These are phyloP conservation scores for Mythimna pallens DNA, from an alignment of 2,888 invertebrate species.

Conservation along the genomic window DNA sequence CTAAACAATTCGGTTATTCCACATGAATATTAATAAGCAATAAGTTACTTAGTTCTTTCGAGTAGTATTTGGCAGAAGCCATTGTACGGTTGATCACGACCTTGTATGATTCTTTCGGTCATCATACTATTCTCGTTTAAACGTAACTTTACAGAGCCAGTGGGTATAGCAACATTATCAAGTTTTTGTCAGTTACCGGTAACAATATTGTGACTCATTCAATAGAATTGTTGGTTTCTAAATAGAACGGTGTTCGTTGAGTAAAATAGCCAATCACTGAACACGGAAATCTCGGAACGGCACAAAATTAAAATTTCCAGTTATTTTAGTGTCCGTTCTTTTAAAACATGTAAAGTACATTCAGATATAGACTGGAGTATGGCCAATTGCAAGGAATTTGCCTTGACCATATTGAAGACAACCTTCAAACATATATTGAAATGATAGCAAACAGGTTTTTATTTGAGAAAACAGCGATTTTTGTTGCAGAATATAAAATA, in stretches of 20 bases:
- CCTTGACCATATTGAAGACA: conserved; percentile 84
- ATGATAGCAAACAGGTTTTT: conserved; percentile 78
- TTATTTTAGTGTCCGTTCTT: conserved; percentile 70
- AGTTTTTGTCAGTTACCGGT: conserved; percentile 79
- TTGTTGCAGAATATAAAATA: conserved; percentile 29
- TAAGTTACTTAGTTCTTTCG: conserved; percentile 65
- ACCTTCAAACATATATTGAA: conserved; percentile 80
- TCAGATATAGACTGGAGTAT: conserved; percentile 72
- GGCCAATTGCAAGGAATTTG: conserved; percentile 77
- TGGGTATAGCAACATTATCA: conserved; percentile 69
- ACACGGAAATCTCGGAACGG: conserved; percentile 70
- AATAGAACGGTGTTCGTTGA: conserved; percentile 75
- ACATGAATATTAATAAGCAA: conserved; percentile 67
- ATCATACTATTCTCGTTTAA: conserved; percentile 77
- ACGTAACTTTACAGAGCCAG: conserved; percentile 56
- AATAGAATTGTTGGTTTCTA: conserved; percentile 75
- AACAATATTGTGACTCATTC: conserved; percentile 80
- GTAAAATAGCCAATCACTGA: conserved; percentile 74
- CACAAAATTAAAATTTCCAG: conserved; percentile 64
- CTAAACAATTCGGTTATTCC: conserved; percentile 56
- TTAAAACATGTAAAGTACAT: conserved; percentile 53
- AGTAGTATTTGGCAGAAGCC: conserved; percentile 76
- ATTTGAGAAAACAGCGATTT: conserved; percentile 44
- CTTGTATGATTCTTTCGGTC: conserved; percentile 82
- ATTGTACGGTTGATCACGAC: conserved; percentile 85